These are phyloP conservation scores for Oncorhynchus clarkii DNA, from an alignment of 2,113 vertebrate genomes.

Conservation along the genomic window DNA sequence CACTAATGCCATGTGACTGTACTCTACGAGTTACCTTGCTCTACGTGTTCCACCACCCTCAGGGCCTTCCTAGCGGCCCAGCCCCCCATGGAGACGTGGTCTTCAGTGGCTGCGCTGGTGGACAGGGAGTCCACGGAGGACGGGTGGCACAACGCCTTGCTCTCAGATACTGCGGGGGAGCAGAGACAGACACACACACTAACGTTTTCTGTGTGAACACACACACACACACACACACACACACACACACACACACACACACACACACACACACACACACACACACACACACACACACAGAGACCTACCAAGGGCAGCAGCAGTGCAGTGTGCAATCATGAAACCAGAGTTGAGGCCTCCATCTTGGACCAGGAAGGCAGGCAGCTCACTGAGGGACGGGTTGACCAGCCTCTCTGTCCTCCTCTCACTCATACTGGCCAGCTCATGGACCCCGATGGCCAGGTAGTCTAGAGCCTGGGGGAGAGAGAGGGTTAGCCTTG, in stretches of 20 bases:
- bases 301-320: constrained; percentile 74
- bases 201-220: neutral
- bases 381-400: constrained; percentile 83
- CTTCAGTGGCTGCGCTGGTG: constrained; percentile 87
- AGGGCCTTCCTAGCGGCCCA: constrained; percentile 87
- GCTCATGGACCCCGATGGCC: constrained; percentile 85
- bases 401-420: constrained; percentile 87
- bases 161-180: constrained; percentile 79
- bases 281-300: neutral
- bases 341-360: constrained; percentile 85
- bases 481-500: neutral
- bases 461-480: constrained; percentile 74
- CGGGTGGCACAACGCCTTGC: constrained; percentile 85
- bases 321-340: constrained; percentile 83
- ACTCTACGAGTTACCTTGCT: constrained; percentile 73
- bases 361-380: constrained; percentile 84
- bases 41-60: constrained; percentile 83
- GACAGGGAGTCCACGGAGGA: constrained; percentile 89
- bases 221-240: neutral
- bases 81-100: constrained; percentile 90
- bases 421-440: constrained; percentile 85
- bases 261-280: neutral
- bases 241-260: neutral
- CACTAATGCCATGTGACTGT: no score
- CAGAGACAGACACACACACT: neutral